A percentile compares a stretch with the other conserved stretches of the same genome.
phyloP scores from a whole-genome alignment of 2,888 invertebrate genomes.

The Cosmia pyralina region DNA sequence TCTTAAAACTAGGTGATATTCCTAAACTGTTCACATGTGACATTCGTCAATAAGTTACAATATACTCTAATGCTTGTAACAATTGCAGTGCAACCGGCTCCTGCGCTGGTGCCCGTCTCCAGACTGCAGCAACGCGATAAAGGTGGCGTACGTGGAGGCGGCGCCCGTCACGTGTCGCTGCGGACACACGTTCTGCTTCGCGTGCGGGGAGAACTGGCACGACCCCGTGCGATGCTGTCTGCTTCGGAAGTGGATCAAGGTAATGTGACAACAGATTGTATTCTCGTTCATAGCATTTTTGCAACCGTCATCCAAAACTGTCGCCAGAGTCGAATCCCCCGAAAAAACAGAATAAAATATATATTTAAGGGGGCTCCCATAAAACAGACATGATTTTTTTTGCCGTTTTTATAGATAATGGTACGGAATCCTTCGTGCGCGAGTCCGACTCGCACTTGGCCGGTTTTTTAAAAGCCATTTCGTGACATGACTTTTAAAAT shows the following conservation, averaged over 20 bases:
- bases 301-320: too few species aligned
- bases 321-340: background rate
- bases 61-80: background rate
- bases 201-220: slow-evolving; percentile 99
- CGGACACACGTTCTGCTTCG: slow-evolving; percentile 98
- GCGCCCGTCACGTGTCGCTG: slow-evolving; percentile 98
- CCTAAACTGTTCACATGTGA: background rate
- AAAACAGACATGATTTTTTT: too few species aligned
- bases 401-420: too few species aligned
- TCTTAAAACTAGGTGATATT: background rate
- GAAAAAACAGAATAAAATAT: too few species aligned
- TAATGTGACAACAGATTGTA: slow-evolving; percentile 50
- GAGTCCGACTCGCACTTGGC: too few species aligned
- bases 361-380: too few species aligned
- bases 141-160: slow-evolving; percentile 97
- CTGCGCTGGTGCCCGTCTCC: slow-evolving; percentile 99
- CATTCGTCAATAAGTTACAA: background rate
- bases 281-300: background rate
- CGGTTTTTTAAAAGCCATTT: too few species aligned
- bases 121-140: slow-evolving; percentile 98
- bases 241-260: slow-evolving; percentile 98
- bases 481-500: too few species aligned
- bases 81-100: slow-evolving; percentile 96
- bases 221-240: slow-evolving; percentile 99
- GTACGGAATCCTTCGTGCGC: too few species aligned